Evolutionary conservation across 2,888 invertebrate species (phyloP).

Genomic region (Xylota sylvarum): DNA sequence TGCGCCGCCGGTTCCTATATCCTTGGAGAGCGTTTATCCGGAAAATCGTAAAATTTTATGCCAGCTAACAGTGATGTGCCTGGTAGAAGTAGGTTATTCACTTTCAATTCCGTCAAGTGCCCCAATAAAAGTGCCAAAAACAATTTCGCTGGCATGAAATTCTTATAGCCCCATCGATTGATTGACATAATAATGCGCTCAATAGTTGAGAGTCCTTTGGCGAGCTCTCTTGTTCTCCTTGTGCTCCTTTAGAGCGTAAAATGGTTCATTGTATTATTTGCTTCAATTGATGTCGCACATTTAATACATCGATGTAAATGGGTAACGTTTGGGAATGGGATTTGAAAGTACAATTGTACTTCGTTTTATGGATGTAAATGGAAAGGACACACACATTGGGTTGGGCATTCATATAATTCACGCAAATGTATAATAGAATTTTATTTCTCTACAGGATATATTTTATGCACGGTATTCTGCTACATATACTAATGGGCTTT

Average conservation of each 20-base stretch:
- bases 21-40: slow-evolving; percentile 48
- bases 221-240: neutral
- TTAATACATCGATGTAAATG: slow-evolving; percentile 50
- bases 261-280: slow-evolving; percentile 63
- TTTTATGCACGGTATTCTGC: neutral
- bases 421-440: slow-evolving; percentile 31
- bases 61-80: slow-evolving; percentile 25
- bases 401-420: slow-evolving; percentile 36
- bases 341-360: slow-evolving; percentile 19
- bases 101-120: slow-evolving; percentile 66
- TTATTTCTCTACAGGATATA: slow-evolving; percentile 26
- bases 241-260: slow-evolving; percentile 24
- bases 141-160: slow-evolving; percentile 45
- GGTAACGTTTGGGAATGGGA: neutral
- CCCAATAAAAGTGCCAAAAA: slow-evolving; percentile 67
- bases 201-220: slow-evolving; percentile 22
- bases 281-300: slow-evolving; percentile 63
- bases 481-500: slow-evolving; percentile 28
- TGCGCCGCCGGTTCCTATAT: neutral
- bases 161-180: slow-evolving; percentile 57
- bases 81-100: slow-evolving; percentile 30
- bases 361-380: slow-evolving; percentile 18
- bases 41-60: slow-evolving; percentile 65
- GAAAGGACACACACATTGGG: slow-evolving; percentile 16
- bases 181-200: slow-evolving; percentile 63